Evolutionary conservation across 2,113 vertebrate genomes (phyloP), one percentile per base, ranked within the genome.

Genomic region (Psittacara wagleri): DNA sequence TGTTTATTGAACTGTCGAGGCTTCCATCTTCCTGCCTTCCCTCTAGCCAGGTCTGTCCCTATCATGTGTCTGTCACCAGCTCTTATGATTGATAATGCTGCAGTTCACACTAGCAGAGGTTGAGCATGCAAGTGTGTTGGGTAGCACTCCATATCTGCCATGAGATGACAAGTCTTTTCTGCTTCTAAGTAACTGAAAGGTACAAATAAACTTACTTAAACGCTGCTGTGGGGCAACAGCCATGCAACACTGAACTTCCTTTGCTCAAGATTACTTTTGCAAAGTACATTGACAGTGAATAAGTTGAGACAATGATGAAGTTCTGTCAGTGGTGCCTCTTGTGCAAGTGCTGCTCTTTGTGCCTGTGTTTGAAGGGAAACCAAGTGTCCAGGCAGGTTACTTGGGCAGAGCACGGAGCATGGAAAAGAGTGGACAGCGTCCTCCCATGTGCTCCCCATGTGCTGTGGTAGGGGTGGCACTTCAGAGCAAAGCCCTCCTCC

Each of bases 381-480:
- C 49, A 55, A 81, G 33, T 0, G 8, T 52, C 31, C 16, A 2
- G 62, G 29, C 18, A 6, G 0, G 1, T 9, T n/a, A 1, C 54
- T 24, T 0, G 16, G 55, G 64, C 43, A 29, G 27, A 37, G 63
- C 6, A 2, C 51, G 0, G 1, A 9, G 46, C 6, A 0, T 27
- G 37, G 37, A 13, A 5, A 28, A 28, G n/a, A 3, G 37, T 24
- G 14, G 39, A 11, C 25, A 9, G 29, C 64, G 27, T 48, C 69
- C 11, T n/a, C 23, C 17, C 35, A 6, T 9, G 35, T 16, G 3
- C 31, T 29, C 13, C 9, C 48, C 13, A 5, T 0, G 1, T 1
- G 1, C 1, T 39, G 39, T 11, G 37, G 41, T 31, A 20, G 55
- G 55, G 55, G 17, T 27, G 74, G 52, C 49, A 15, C 55, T 19